Evolutionary conservation across 2,797 vertebrate genomes (phyloP), one percentile per base, ranked within the genome.

Genomic region (Scleropages formosus): DNA sequence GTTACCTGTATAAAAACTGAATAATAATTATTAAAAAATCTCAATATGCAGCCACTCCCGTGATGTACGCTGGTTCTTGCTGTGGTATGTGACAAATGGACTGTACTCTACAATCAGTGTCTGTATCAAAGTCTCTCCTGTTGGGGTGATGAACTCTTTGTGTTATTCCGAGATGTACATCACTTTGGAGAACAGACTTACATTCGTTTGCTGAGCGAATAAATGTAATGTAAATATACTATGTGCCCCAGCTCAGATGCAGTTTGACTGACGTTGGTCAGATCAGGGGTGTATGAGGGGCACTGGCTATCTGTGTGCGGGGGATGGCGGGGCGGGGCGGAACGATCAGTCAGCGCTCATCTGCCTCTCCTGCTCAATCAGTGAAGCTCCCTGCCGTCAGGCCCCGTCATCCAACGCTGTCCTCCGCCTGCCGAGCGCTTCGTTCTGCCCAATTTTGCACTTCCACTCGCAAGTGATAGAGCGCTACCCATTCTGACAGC

Each of bases 401-500:
- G n/a, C 44, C 26, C 44, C 26, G 16, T 9, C 10, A 15, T 71
- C 31, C 20, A 58, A n/a, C 22, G 1, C 62, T 12, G 12, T 27
- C 0, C 20, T 53, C 70, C 53, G 18, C 86, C 81, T 80, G 84
- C 86, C 69, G 86, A 86, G 82, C 82, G 82, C 84, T 91, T 84
- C 82, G 85, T 86, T 89, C 84, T 80, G 83, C 88, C 89, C 90
- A 91, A 89, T 89, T 90, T 90, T 88, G 89, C 90, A 90, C 90
- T 88, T 90, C 84, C 83, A 81, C 84, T 90, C 80, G 73, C 87
- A 84, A 88, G 90, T 91, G 91, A 92, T 90, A 87, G 90, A 91
- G 89, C 86, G 89, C 90, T 90, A 91, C 91, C 90, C 91, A 85
- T 88, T 91, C 88, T 93, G 92, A 93, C 91, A 92, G 91, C 87